A percentile compares a stretch with the other conserved stretches of the same genome.
These are phyloP conservation scores for Ochropleura leucogaster DNA, from an alignment of 2,888 invertebrate species.

Conservation along the genomic window DNA sequence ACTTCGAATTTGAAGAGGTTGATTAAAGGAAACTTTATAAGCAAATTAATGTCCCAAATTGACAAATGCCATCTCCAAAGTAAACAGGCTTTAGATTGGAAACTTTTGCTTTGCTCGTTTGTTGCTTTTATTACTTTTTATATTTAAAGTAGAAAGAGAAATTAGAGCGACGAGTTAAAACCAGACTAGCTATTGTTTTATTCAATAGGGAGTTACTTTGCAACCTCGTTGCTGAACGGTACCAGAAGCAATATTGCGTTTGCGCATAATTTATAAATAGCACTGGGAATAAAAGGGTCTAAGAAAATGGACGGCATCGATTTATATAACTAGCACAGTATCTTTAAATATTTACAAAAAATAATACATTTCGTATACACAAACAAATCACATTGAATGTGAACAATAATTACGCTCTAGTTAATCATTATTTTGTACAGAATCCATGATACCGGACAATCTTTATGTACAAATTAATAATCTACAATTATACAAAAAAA, in stretches of 20 bases:
- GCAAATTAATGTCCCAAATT: not conserved
- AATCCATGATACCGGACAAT: constrained; percentile 54
- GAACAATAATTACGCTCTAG: constrained; percentile 74
- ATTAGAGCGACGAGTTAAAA: constrained; percentile 62
- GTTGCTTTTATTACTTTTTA: constrained; percentile 36
- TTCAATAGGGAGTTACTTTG: constrained; percentile 57
- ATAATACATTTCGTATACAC: constrained; percentile 69
- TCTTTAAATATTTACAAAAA: constrained; percentile 62
- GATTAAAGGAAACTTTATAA: constrained; percentile 9
- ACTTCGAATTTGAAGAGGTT: constrained; percentile 1
- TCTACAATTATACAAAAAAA: constrained; percentile 76
- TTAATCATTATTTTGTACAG: constrained; percentile 69
- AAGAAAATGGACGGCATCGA: constrained; percentile 59
- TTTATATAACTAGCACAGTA: constrained; percentile 45
- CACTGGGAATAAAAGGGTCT: constrained; percentile 54
- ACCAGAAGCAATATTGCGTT: constrained; percentile 62
- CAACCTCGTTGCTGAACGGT: constrained; percentile 56
- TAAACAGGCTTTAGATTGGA: not conserved
- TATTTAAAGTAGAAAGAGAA: constrained; percentile 49
- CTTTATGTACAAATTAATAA: constrained; percentile 60
- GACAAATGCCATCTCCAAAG: not conserved
- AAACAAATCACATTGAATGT: constrained; percentile 74
- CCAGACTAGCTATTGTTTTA: constrained; percentile 66
- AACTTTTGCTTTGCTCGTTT: not conserved
- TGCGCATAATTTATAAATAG: constrained; percentile 65